These are phyloP conservation scores for Anoplolepis gracilipes DNA, from an alignment of 1,140 invertebrate species.

Conservation along the genomic window DNA sequence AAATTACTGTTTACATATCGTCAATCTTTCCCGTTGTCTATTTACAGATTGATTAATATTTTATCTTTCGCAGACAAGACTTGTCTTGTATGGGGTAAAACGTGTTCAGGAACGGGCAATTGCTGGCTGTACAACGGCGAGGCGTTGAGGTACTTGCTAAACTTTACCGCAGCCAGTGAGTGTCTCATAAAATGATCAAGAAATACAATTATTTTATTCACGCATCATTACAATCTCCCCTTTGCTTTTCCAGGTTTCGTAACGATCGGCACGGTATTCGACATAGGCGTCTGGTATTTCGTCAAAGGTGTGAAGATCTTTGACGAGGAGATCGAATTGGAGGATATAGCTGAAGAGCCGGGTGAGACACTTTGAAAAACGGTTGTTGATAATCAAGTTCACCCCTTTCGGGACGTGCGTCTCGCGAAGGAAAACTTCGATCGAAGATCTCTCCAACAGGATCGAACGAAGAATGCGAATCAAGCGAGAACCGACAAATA, in stretches of 20 bases:
- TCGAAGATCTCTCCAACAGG: slow-evolving; percentile 42
- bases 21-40: neutral
- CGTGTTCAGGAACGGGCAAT: slow-evolving; percentile 90
- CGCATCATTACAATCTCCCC: too few relatives aligned
- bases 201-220: neutral
- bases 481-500: slow-evolving; percentile 68
- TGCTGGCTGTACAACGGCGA: slow-evolving; percentile 91
- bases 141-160: slow-evolving; percentile 88
- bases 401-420: slow-evolving; percentile 43
- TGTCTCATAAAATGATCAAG: slow-evolving; percentile 36
- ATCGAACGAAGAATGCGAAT: slow-evolving; percentile 48
- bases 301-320: slow-evolving; percentile 90
- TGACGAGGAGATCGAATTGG: slow-evolving; percentile 88
- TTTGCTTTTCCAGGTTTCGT: slow-evolving; percentile 86
- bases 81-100: slow-evolving; percentile 91
- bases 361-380: slow-evolving; percentile 78
- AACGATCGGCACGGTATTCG: slow-evolving; percentile 88
- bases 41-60: slow-evolving; percentile 31
- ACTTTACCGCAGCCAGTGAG: slow-evolving; percentile 89
- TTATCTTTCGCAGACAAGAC: slow-evolving; percentile 86
- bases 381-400: slow-evolving; percentile 46
- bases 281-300: slow-evolving; percentile 89
- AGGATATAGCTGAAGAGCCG: slow-evolving; percentile 84
- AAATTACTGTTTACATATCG: neutral
- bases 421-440: slow-evolving; percentile 42